Base-by-base conservation (phyloP, 2,797 vertebrate species). In the Knipowitschia caucasica region DNA sequence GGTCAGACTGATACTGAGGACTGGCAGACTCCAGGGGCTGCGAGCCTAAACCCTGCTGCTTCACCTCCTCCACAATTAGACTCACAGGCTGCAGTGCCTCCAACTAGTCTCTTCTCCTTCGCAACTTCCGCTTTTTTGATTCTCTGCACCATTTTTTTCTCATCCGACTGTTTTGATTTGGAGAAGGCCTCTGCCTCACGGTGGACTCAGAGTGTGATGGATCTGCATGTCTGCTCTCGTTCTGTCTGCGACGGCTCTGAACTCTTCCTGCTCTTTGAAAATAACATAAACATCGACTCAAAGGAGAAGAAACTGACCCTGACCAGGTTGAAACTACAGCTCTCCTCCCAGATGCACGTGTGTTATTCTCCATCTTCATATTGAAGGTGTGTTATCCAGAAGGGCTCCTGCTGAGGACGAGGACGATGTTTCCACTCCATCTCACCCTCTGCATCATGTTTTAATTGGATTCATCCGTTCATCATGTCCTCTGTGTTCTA, bases 11-110 rank as follows among this genome's bases (percentile, higher is more conserved):
- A 73, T 72, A 68, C 64, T 30, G 81, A 73, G 71, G 80, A 81
- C 73, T 75, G 78, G 81, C 62, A 67, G 56, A 90, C 43, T 72
- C 65, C 23, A 46, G 77, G 84, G 26, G 77, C 80, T 66, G 76
- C 86, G 86, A 80, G 85, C 4, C 31, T 34, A n/a, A 34, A 34
- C 86, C 86, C 80, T 86, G 88, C 87, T 85, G 89, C 89, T 88
- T 90, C 86, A 90, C 84, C 86, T 85, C 87, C 86, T 89, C 86
- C 81, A 82, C 88, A 89, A 88, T 86, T 82, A 82, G 81, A 90
- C 53, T 64, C 77, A 77, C 88, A 86, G 79, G 90, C 92, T 88
- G 91, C 83, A 85, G 91, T 94, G 93, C 92, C 92, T 90, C 90
- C 85, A 74, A 92, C 86, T 85, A 74, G 80, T 74, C 73, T 59